Evolutionary conservation across 2,888 invertebrate species (phyloP), one percentile per base, ranked within the genome.

Genomic region (Melipona bicolor): DNA sequence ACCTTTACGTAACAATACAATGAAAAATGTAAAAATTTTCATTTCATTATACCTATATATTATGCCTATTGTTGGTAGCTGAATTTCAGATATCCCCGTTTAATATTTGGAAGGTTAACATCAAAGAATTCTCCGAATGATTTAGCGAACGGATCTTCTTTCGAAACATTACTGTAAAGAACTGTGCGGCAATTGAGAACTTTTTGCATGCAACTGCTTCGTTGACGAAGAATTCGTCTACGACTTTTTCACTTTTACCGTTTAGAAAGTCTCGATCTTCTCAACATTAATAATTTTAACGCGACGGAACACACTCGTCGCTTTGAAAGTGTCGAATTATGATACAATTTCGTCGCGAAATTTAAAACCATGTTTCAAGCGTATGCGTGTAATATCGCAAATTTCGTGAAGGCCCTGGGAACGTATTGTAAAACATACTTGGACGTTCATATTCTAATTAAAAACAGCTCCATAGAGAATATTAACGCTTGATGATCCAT

Each of bases 371-470:
- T 21, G 56, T 27, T 70, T 67, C 21, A 43, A 49, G 43, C 15
- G 32, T 32, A 43, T 36, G 43, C 32, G 32, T 3, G 15, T 19
- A 64, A 21, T 21, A 19, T 32, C 32, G 9, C 17, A 64, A 17
- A 50, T 62, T n/a, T 17, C 15, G 21, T 17, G 75, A 83, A 83
- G 82, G 83, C 65, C 82, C 82, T 82, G 82, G 82, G 71, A 62
- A 43, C 9, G 21, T 21, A 21, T 21, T 43, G 17, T 50, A 76
- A 83, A 83, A 83, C 76, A 83, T 76, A 83, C 83, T 83, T 83
- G 83, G 83, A 83, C 70, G 67, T 36, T n/a, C 6, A 17, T 17
- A 27, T 50, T 19, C 4, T 27, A 9, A 9, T 17, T 17, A 19
- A 19, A 52, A 43, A 27, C 52, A 17, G 32, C 32, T n/a, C n/a